Evolutionary conservation across 2,797 vertebrate genomes (phyloP), one percentile per base, ranked within the genome.

Genomic region (Distichodus sexfasciatus): DNA sequence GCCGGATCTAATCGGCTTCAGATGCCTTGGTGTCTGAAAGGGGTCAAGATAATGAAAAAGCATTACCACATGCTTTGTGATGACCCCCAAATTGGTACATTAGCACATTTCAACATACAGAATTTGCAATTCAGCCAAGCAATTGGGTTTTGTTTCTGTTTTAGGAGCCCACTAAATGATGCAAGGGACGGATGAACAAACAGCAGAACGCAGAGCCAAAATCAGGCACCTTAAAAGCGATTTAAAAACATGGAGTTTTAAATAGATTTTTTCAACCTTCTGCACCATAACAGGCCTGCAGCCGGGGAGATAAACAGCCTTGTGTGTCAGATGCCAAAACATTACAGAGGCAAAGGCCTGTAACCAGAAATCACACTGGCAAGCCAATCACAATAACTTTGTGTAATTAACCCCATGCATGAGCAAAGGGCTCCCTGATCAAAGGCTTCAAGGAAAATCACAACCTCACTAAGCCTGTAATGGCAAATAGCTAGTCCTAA

Each of bases 321-420:
- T 14, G n/a, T 21, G 19, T n/a, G 40, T 57, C 54, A 38, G 3
- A 36, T n/a, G n/a, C n/a, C n/a, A n/a, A n/a, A n/a, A n/a, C n/a
- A n/a, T n/a, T n/a, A n/a, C n/a, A n/a, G n/a, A n/a, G n/a, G n/a
- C 17, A 12, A 12, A 51, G 47, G 43, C 43, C 6, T 19, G 1
- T 6, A 43, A 43, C 15, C 21, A 3, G 21, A 48, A 46, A 21
- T 10, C 48, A 15, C 48, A 10, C 46, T 48, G 46, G 26, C 46
- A 48, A 4, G 46, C 46, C 46, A 48, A 48, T 48, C 46, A 48
- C 21, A 48, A 26, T n/a, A 50, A 6, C 47, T 50, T 50, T 6
- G 28, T 7, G 47, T 51, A 51, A 51, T 51, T 51, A 51, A 15
- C 48, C 48, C 6, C 48, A 51, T 51, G 48, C 48, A 14, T 28